Conservation (phyloP, 1,140 invertebrate species). For the Planococcus citri region DNA sequence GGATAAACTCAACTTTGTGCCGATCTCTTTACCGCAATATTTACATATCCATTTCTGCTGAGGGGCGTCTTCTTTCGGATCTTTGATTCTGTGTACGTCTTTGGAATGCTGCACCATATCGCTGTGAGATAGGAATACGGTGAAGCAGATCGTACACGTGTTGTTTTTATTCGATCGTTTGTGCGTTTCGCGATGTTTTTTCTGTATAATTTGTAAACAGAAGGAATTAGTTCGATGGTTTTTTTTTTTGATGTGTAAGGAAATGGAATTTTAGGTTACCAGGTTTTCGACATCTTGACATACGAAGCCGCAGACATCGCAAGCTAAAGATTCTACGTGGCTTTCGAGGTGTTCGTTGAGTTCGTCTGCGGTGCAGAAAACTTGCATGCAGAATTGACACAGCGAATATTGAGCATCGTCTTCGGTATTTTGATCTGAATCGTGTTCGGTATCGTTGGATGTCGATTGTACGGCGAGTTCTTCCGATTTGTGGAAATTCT, state of each 20-base stretch:
- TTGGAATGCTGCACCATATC: background rate
- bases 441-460: background rate
- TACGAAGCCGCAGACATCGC: background rate
- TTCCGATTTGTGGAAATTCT: no score
- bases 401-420: background rate
- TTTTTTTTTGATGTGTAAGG: no score
- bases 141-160: background rate
- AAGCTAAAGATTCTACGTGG: background rate
- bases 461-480: background rate
- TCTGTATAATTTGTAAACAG: background rate
- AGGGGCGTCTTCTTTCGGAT: background rate
- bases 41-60: background rate
- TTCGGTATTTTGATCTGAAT: background rate
- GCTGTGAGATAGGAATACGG: background rate
- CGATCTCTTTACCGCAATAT: background rate
- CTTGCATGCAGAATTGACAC: background rate
- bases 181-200: background rate
- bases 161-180: background rate
- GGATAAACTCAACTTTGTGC: background rate
- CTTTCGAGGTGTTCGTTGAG: background rate
- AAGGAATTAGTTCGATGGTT: no score
- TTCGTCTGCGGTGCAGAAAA: background rate
- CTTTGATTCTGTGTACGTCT: background rate
- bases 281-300: background rate
- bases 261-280: background rate